These are phyloP conservation scores for Trogon surrucura DNA, from an alignment of 2,113 vertebrate species.

Conservation along the genomic window DNA sequence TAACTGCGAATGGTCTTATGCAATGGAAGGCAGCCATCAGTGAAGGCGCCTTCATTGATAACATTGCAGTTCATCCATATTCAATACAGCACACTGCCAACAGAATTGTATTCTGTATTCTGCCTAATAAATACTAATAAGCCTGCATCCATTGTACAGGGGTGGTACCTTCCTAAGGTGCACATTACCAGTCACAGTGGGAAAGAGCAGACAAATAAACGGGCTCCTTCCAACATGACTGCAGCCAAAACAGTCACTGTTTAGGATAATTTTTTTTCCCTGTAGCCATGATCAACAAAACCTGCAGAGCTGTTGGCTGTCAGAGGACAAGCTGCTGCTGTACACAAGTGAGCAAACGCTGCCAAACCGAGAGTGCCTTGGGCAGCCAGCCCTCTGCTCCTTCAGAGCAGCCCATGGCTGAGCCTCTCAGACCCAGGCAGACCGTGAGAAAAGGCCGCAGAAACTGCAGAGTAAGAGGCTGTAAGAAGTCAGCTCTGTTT, in stretches of 20 bases:
- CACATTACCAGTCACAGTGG: rapidly evolving
- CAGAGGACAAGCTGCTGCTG: neutral
- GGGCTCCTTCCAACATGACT: neutral
- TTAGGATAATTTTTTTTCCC: neutral
- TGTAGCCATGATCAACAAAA: neutral
- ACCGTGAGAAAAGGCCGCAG: neutral
- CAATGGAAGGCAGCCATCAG: neutral
- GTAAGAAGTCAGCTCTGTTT: neutral
- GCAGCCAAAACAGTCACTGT: neutral
- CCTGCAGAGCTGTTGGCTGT: neutral
- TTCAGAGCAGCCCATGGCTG: neutral
- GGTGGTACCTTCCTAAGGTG: neutral
- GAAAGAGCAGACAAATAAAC: neutral
- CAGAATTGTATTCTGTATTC: neutral
- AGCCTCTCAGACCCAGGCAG: neutral
- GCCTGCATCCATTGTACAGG: rapidly evolving
- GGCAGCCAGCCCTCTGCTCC: neutral
- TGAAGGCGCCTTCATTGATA: neutral
- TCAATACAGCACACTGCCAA: neutral
- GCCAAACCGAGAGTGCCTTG: rapidly evolving
- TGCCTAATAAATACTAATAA: neutral
- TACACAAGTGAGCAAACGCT: neutral
- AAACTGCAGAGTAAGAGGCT: neutral
- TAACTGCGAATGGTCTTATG: neutral
- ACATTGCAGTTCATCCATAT: neutral